Evolutionary conservation across 2,888 invertebrate species (phyloP).

Genomic region (Erebia epiphron): DNA sequence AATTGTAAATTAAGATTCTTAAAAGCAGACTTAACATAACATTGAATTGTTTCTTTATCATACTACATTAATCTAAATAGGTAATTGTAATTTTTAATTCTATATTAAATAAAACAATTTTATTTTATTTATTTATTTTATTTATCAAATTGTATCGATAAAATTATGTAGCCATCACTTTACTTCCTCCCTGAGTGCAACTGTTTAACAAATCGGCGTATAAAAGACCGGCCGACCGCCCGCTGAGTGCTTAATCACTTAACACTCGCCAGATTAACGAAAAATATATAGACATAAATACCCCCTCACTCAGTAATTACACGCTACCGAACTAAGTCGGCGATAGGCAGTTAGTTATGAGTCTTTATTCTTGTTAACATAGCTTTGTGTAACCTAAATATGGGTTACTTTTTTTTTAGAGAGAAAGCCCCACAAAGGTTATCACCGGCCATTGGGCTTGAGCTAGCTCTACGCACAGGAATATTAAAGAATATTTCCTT

Average conservation of each 20-base stretch:
- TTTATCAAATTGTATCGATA: conserved; percentile 34
- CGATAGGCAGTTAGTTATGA: conserved; percentile 8
- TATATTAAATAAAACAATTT: too few species aligned
- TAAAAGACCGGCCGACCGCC: conserved; percentile 72
- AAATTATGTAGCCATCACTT: conserved; percentile 36
- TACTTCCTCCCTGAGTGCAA: conserved; percentile 54
- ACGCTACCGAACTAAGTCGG: conserved; percentile 4
- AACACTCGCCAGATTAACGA: conserved; percentile 76
- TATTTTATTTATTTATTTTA: too few species aligned
- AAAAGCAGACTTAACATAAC: too few species aligned
- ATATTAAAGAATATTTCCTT: too few species aligned
- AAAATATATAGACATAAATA: conserved; percentile 68
- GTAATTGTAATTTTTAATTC: too few species aligned
- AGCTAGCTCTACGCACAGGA: too few species aligned
- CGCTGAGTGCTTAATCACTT: conserved; percentile 80
- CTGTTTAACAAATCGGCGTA: conserved; percentile 77
- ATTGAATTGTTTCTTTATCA: too few species aligned
- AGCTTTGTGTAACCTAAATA: background rate
- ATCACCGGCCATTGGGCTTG: too few species aligned
- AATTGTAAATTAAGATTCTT: too few species aligned
- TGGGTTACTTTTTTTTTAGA: too few species aligned
- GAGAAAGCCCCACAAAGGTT: too few species aligned
- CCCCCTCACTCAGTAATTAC: conserved; percentile 36
- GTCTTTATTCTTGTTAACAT: background rate
- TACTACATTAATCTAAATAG: too few species aligned